These are phyloP conservation scores for Hafferia zeledoni DNA, from an alignment of 2,797 vertebrate genomes.

Conservation along the genomic window DNA sequence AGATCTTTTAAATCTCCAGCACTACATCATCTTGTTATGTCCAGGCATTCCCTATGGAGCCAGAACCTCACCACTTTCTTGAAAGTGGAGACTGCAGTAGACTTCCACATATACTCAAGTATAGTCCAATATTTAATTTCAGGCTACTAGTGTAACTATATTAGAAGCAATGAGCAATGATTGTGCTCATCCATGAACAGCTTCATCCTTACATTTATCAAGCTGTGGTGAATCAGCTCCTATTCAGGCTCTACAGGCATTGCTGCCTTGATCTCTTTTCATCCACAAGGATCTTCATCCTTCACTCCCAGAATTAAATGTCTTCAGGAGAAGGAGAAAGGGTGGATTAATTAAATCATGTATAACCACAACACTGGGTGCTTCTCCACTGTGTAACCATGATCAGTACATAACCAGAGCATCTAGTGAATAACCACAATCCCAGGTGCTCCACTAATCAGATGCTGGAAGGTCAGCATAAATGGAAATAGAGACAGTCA, in stretches of 20 bases:
- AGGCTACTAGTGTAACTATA: not conserved
- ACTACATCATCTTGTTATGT: rapidly evolving
- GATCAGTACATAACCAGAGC: not conserved
- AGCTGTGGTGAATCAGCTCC: not conserved
- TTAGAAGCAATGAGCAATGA: not conserved
- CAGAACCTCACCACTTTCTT: not conserved
- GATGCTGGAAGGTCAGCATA: not conserved
- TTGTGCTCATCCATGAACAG: not conserved
- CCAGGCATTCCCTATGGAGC: not conserved
- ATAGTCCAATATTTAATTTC: not conserved
- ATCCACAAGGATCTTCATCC: not conserved
- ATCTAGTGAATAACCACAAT: not conserved
- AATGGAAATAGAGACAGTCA: not conserved
- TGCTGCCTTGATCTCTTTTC: not conserved
- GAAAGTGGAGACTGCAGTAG: not conserved
- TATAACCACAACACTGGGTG: not conserved
- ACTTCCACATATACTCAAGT: not conserved
- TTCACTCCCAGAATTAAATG: not conserved
- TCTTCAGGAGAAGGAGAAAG: not conserved
- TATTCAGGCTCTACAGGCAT: not conserved
- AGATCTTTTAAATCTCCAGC: not conserved
- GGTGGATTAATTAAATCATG: not conserved
- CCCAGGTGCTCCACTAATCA: rapidly evolving
- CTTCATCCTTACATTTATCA: not conserved
- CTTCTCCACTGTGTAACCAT: not conserved